phyloP scores from a whole-genome alignment of 2,113 vertebrate species.

The Lamprotornis superbus region DNA sequence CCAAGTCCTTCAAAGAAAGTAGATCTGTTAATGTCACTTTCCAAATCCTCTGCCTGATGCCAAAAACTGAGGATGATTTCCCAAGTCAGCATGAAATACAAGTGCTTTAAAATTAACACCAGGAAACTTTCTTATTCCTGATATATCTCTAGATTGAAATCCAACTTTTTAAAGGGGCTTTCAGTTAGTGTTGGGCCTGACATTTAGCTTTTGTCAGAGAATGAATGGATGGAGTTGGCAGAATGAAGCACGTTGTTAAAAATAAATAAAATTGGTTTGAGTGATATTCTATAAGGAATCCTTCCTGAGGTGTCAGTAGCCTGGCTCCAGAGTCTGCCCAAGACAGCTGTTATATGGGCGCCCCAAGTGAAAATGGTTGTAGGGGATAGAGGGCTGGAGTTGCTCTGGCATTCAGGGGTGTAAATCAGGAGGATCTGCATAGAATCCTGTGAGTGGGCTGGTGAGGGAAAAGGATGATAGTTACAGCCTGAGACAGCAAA shows the following conservation, averaged over 20 bases:
- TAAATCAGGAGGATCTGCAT: not conserved
- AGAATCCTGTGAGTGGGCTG: not conserved
- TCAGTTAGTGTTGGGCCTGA: not conserved
- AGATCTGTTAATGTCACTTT: conserved; percentile 57
- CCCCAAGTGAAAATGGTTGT: not conserved
- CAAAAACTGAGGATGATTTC: conserved; percentile 42
- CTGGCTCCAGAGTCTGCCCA: not conserved
- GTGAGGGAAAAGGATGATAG: not conserved
- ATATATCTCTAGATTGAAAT: conserved; percentile 4
- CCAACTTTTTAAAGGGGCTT: not conserved
- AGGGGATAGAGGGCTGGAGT: not conserved
- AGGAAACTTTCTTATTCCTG: not conserved
- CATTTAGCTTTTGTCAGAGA: conserved; percentile 16
- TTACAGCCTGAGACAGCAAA: not conserved
- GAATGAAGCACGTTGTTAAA: not conserved
- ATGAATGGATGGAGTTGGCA: not conserved
- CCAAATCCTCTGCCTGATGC: conserved; percentile 12
- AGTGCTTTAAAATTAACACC: conserved; percentile 41
- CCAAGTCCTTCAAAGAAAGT: conserved; percentile 71
- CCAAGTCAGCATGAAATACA: conserved; percentile 55
- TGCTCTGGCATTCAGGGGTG: not conserved
- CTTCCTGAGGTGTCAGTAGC: not conserved
- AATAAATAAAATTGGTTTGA: conserved; percentile 21
- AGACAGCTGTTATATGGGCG: not conserved
- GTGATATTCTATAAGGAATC: not conserved